phyloP scores from a whole-genome alignment of 2,113 vertebrate species.

The Phyllopteryx taeniolatus region DNA sequence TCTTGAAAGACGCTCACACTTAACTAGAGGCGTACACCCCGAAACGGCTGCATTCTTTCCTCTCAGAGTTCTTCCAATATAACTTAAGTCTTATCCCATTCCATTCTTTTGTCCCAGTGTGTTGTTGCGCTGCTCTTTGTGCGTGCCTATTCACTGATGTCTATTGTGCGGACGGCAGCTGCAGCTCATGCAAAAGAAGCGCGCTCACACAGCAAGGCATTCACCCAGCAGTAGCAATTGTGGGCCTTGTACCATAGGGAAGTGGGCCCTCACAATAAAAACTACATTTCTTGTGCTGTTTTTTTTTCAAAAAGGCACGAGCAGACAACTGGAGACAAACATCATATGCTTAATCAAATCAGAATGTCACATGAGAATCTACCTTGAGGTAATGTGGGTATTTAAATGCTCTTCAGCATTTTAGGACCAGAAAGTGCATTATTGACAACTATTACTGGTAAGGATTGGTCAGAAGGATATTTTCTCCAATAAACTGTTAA shows the following conservation, averaged over 20 bases:
- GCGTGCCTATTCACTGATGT: conserved; percentile 42
- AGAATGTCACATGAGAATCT: too few relatives aligned
- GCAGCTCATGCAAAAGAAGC: conserved; percentile 31
- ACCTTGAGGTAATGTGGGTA: too few relatives aligned
- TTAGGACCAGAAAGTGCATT: too few relatives aligned
- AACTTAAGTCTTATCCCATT: conserved; percentile 42
- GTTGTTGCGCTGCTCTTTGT: conserved; percentile 1
- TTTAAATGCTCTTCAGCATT: neutral
- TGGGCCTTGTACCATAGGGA: conserved; percentile 43
- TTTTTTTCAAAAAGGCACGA: neutral
- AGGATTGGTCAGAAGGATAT: too few relatives aligned
- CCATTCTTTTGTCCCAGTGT: conserved; percentile 29
- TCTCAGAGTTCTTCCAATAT: conserved; percentile 15
- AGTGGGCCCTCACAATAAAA: conserved; percentile 12
- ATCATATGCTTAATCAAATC: too few relatives aligned
- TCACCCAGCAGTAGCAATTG: conserved; percentile 29
- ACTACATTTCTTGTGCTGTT: neutral
- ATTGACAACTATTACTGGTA: too few relatives aligned
- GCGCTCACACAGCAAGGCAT: conserved; percentile 24
- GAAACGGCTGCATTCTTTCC: conserved; percentile 10
- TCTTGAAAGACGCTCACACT: neutral
- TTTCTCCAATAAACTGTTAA: too few relatives aligned
- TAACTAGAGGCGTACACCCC: conserved; percentile 23
- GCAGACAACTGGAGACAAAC: too few relatives aligned
- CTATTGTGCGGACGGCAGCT: conserved; percentile 57